Percentiles rank a stretch among this genome's conserved stretches.
Conservation (phyloP, 2,888 invertebrate genomes). For the Tenthredo livida region DNA sequence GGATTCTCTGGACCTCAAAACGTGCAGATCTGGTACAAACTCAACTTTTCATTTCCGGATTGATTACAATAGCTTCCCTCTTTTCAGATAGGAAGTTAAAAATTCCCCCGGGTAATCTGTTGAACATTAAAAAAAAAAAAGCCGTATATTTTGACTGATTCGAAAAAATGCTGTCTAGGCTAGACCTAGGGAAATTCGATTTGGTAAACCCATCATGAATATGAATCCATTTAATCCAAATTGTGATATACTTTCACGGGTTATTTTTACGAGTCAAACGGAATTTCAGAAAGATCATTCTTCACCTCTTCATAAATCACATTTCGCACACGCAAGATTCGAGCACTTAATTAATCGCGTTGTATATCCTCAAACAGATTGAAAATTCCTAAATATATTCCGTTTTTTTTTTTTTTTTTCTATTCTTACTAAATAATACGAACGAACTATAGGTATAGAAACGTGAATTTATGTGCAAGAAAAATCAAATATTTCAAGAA, state of each 20-base stretch:
- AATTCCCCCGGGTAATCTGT: neutral
- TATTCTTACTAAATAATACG: neutral
- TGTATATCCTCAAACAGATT: neutral
- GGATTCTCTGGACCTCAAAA: too few species aligned
- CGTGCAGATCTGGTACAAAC: too few species aligned
- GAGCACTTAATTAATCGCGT: neutral
- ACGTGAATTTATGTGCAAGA: neutral
- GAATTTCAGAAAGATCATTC: too few species aligned
- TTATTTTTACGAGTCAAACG: neutral
- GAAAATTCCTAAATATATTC: neutral
- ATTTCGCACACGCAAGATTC: neutral
- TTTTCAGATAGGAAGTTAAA: too few species aligned
- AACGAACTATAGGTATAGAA: neutral
- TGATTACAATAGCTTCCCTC: too few species aligned
- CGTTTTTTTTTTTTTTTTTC: neutral
- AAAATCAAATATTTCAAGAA: neutral
- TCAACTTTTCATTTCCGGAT: too few species aligned
- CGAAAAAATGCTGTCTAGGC: neutral
- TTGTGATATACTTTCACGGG: neutral
- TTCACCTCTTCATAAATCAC: slow-evolving; percentile 7
- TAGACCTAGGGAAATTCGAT: neutral
- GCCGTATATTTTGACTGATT: neutral
- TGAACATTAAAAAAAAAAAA: neutral
- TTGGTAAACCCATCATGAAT: neutral
- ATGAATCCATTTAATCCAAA: neutral